Evolutionary conservation across 2,113 vertebrate genomes (phyloP), one percentile per base, ranked within the genome.

Genomic region (Prochilodus magdalenae): DNA sequence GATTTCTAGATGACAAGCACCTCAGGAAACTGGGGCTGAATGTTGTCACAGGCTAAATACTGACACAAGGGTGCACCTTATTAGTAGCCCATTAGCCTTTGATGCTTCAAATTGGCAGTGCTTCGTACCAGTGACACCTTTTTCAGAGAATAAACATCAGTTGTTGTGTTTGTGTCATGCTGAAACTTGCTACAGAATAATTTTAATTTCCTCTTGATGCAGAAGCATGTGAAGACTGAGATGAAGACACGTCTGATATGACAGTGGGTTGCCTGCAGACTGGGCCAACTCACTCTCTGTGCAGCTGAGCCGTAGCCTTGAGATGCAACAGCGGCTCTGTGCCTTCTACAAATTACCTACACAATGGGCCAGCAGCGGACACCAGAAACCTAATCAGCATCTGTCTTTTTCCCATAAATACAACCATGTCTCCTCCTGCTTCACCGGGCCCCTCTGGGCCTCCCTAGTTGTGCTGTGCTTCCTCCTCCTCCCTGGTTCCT

Each of bases 401-500:
- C 26, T 36, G 29, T 26, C 57, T 40, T 72, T 18, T 47, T 10
- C 53, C 6, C 63, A 27, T 80, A 47, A 65, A 7, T 57, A 73
- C 12, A 24, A 40, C 16, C 27, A 40, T 24, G 29, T 65, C 36
- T 73, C 62, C 70, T 77, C 59, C 14, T 73, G 24, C 71, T 49
- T 70, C 22, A 18, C 27, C n/a, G 77, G 77, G 71, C 71, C 86
- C 73, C 53, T 91, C 72, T 76, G 86, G 82, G 29, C 24, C 36
- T 80, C 49, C 67, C 16, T 77, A 73, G 73, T 89, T 29, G 73
- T 94, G 55, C 59, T 91, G 60, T 86, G 79, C 33, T 63, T 86
- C 0, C 75, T 88, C 40, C 75, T 88, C 44, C 47, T 78, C 44
- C 86, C 86, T 11, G 75, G 44, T 13, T 82, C 79, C 1, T 77